Evolutionary conservation across 2,888 invertebrate genomes (phyloP), one percentile per base, ranked within the genome.

Genomic region (Leucophora obtusa): DNA sequence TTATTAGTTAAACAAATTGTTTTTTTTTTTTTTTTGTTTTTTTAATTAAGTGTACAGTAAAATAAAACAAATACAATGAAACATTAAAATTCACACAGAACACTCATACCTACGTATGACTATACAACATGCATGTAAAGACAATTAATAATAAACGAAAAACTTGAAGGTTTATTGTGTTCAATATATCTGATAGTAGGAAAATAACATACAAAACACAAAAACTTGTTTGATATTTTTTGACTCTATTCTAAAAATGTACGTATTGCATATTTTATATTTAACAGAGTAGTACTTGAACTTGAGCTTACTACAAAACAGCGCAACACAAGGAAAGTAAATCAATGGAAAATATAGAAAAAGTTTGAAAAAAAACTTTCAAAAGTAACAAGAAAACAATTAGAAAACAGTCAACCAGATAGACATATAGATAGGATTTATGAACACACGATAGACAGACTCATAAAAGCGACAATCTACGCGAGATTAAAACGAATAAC

Each of bases 241-340:
- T n/a, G 15, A 47, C 47, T 33, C 9, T 58, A 33, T 56, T 53
- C 53, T 11, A 21, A 54, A 54, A 53, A 28, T 28, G 7, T 28
- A 28, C 1, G 1, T 21, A 28, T 60, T 70, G 24, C 53, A 7
- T 21, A 8, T 21, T 17, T 14, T 18, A 6, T 59, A 8, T 18
- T 3, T 38, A 21, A 18, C 11, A 68, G 58, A 60, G 14, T 54
- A 60, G 14, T 54, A 71, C 77, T 78, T 78, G 78, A 73, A 78
- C 78, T 78, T 73, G 72, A 68, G 66, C 62, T 66, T 72, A 53
- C 60, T 60, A 56, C 43, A 69, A 66, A 50, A 62, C 38, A 21
- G 28, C 28, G 7, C 15, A 51, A 15, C 21, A 15, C 47, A 18
- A 72, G 11, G 56, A 63, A 72, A 63, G 62, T 63, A 14, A 63